Evolutionary conservation across 2,113 vertebrate species (phyloP), one percentile per base, ranked within the genome.

Genomic region (Motacilla alba): DNA sequence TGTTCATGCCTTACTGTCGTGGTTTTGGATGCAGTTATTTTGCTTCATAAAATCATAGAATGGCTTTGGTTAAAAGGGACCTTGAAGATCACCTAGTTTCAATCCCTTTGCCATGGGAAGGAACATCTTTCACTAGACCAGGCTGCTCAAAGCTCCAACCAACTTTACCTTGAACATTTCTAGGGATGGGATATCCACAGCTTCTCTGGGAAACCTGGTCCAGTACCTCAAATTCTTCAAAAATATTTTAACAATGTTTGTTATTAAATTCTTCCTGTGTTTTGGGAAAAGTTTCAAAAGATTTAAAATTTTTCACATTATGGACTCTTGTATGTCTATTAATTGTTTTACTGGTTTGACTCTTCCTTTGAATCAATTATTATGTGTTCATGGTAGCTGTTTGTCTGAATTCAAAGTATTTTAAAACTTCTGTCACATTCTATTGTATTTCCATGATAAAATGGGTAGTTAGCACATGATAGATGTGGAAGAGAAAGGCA

Each of bases 1-100:
- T 83, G 8, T 60, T 3, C 41, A 12, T 43, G 26, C 3, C 11
- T 41, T 27, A 13, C 21, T 33, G 22, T 23, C 1, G 0, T 28
- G 33, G 13, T 35, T 27, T 49, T 31, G 35, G 26, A 15, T 49
- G 20, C 21, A 55, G n/a, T 15, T 33, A 33, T 44, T 74, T 70
- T 74, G 56, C 16, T 75, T 53, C 47, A 15, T 7, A 47, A 7
- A 46, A 17, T 15, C 15, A 39, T 20, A 23, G 39, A 41, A n/a
- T 18, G 9, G 6, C 14, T 60, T 60, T 28, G 5, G 7, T 22
- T 53, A 11, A 60, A 75, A 30, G 11, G 4, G 9, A 46, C 7
- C 3, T 21, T 60, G 26, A 53, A 60, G 16, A 53, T 28, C 11
- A 75, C 17, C 33, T 60, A 6, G 6, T 52, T 74, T 67, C 37